These are phyloP conservation scores for Cordilura impudica DNA, from an alignment of 2,888 invertebrate species.

Conservation along the genomic window DNA sequence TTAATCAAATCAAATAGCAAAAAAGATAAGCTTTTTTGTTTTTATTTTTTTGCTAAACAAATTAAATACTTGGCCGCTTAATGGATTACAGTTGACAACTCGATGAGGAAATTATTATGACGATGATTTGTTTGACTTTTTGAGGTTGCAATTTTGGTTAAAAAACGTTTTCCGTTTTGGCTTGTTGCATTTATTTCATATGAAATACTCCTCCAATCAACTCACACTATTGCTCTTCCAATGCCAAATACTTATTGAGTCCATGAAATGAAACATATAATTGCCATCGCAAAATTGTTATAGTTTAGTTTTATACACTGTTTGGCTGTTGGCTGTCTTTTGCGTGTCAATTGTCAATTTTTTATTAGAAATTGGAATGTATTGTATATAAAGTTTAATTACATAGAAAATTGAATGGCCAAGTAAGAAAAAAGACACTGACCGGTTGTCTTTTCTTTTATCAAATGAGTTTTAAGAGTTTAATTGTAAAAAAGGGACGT, in stretches of 20 bases:
- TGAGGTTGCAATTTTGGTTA: not conserved
- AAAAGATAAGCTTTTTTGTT: not conserved
- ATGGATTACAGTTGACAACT: not conserved
- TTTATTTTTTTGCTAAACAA: not conserved
- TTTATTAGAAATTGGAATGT: conserved; percentile 21
- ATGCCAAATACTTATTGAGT: conserved; percentile 8
- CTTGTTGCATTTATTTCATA: not conserved
- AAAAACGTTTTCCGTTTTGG: conserved; percentile 1
- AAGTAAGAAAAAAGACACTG: not conserved
- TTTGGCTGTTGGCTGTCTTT: conserved; percentile 5
- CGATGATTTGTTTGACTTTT: not conserved
- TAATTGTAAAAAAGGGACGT: conserved; percentile 41
- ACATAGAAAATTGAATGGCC: not conserved
- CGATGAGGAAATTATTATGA: not conserved
- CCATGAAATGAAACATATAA: conserved; percentile 15
- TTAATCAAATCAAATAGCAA: conserved; percentile 24
- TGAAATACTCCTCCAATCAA: not conserved
- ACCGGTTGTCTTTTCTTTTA: not conserved
- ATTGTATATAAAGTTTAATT: conserved; percentile 58
- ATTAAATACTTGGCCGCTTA: not conserved
- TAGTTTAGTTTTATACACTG: not conserved
- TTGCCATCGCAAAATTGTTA: not conserved
- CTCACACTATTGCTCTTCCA: conserved; percentile 14
- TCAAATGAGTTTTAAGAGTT: conserved; percentile 16
- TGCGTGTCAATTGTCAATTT: conserved; percentile 56